Percentiles rank a stretch among this genome's conserved stretches.
These are phyloP conservation scores for Gerris lacustris DNA, from an alignment of 2,888 invertebrate species.

Conservation along the genomic window DNA sequence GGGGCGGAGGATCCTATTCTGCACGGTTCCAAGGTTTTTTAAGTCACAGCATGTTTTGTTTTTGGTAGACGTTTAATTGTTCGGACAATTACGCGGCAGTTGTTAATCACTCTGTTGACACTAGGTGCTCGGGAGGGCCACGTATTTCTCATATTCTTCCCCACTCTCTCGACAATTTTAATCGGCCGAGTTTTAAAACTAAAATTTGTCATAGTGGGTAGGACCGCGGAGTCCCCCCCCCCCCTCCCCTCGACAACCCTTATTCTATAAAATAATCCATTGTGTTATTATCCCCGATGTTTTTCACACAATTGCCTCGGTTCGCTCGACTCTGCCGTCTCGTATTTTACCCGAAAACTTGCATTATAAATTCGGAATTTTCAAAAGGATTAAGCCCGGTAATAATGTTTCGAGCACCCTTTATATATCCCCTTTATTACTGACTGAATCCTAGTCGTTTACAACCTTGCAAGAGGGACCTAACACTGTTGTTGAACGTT, in stretches of 20 bases:
- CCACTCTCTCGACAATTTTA: background rate
- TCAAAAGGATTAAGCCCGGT: slow-evolving; percentile 5
- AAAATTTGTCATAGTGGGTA: background rate
- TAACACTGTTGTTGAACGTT: no score
- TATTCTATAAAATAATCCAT: slow-evolving; percentile 2
- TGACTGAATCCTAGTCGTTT: background rate
- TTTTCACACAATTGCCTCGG: background rate
- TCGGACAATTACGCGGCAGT: background rate
- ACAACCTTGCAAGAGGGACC: no score
- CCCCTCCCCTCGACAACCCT: background rate
- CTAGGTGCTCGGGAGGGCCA: background rate
- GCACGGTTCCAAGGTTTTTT: no score
- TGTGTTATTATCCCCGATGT: background rate
- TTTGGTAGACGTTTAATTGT: background rate
- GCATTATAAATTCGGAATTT: background rate
- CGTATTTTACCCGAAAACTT: background rate
- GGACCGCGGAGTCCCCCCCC: background rate
- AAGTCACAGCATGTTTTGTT: no score
- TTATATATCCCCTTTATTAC: background rate
- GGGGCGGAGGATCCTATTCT: no score
- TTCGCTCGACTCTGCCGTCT: background rate
- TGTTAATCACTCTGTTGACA: background rate
- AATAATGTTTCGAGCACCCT: background rate
- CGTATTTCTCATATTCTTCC: background rate
- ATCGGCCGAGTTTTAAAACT: slow-evolving; percentile 3